Conservation (phyloP, 23 tunicate species). For the Ciona savignyi region DNA sequence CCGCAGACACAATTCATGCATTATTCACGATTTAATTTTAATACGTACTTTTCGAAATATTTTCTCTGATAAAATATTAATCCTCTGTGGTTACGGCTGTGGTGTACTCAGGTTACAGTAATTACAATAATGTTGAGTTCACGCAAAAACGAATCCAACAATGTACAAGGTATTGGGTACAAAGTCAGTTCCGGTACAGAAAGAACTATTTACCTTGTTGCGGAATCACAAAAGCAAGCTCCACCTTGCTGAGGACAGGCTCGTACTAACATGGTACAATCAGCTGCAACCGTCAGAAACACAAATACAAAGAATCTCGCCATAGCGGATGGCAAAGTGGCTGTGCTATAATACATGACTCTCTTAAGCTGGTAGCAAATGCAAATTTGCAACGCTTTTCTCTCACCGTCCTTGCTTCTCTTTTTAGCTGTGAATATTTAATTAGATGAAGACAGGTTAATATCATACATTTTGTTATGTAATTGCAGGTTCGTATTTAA, state of each 20-base stretch:
- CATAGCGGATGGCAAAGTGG: neutral
- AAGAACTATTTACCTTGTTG: slow-evolving; percentile 6
- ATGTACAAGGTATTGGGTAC: too few species aligned
- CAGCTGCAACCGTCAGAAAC: neutral
- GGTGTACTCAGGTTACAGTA: too few species aligned
- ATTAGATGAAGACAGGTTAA: neutral
- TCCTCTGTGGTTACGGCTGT: too few species aligned
- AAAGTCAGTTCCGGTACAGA: neutral
- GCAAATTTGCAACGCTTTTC: neutral
- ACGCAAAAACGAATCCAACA: too few species aligned
- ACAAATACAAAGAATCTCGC: neutral
- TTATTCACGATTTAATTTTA: neutral
- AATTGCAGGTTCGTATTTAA: too few species aligned
- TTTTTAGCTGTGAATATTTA: neutral
- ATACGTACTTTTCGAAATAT: neutral
- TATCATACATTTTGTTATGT: too few species aligned
- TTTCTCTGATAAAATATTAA: neutral
- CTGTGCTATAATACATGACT: neutral
- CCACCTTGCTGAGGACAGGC: slow-evolving; percentile 27
- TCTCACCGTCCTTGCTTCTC: neutral
- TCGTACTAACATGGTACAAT: slow-evolving; percentile 4
- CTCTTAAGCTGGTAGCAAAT: too few species aligned
- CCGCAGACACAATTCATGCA: neutral
- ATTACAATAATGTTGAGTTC: too few species aligned
- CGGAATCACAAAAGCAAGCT: slow-evolving; percentile 16